Evolutionary conservation across 2,113 vertebrate species (phyloP).

Genomic region (Saimiri boliviensis): DNA sequence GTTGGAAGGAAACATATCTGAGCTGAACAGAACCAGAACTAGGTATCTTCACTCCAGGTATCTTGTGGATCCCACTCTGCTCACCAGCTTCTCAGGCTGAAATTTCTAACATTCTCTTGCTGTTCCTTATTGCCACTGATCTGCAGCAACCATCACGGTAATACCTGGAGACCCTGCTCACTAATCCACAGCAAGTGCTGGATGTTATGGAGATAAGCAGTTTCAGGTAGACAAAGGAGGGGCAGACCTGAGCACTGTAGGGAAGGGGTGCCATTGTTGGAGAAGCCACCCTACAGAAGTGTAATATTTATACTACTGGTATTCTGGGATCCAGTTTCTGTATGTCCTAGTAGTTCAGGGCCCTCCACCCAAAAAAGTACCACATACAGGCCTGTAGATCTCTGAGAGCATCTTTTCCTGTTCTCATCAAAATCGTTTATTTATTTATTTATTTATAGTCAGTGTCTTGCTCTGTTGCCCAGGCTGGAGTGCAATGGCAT

Average conservation of each 20-base stretch:
- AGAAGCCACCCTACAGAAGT: not conserved
- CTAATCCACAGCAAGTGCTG: not conserved
- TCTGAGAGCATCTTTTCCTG: not conserved
- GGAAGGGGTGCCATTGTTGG: not conserved
- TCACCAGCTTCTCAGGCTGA: not conserved
- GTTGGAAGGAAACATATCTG: not conserved
- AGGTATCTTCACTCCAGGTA: not conserved
- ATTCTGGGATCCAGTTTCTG: not conserved
- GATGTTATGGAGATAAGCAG: not conserved
- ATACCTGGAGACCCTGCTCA: not conserved
- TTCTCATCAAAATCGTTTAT: not conserved
- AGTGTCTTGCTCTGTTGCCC: too few relatives aligned
- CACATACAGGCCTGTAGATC: not conserved
- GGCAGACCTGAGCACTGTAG: not conserved
- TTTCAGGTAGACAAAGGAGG: not conserved
- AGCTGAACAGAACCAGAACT: not conserved
- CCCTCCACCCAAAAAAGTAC: accelerated
- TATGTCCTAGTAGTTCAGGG: not conserved
- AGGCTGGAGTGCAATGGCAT: too few relatives aligned
- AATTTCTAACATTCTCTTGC: not conserved
- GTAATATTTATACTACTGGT: not conserved
- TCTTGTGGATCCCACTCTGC: accelerated
- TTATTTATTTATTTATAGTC: too few relatives aligned
- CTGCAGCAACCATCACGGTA: not conserved
- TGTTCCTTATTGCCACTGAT: not conserved